Conservation (phyloP, 1,140 invertebrate genomes). For the Magallana gigas region DNA sequence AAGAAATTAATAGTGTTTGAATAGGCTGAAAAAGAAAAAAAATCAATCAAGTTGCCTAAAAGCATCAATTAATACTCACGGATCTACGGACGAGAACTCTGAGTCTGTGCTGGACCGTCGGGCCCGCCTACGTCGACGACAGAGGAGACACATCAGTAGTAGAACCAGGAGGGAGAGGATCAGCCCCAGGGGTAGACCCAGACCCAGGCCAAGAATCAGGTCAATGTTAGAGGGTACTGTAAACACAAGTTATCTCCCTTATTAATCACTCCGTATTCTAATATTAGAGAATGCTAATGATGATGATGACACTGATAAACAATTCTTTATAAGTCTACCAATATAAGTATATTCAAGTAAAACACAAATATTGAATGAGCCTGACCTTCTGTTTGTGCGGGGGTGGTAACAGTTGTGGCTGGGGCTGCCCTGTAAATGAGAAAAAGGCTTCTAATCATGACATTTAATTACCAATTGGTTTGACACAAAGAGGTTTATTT, state of each 20-base stretch:
- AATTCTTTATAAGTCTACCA: too few relatives aligned
- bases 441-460: neutral
- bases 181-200: slow-evolving; percentile 30
- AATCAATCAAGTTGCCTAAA: too few relatives aligned
- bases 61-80: neutral
- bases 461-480: neutral
- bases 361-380: neutral
- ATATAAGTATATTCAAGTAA: too few relatives aligned
- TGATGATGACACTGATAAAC: too few relatives aligned
- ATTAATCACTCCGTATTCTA: too few relatives aligned
- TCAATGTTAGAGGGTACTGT: slow-evolving; percentile 26
- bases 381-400: neutral
- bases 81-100: neutral
- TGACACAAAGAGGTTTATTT: too few relatives aligned
- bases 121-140: slow-evolving; percentile 15
- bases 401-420: neutral
- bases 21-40: too few relatives aligned
- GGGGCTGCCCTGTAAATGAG: neutral
- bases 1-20: too few relatives aligned
- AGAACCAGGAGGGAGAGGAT: neutral
- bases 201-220: slow-evolving; percentile 42
- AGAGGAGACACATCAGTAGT: slow-evolving; percentile 41
- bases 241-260: neutral
- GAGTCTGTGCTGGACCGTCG: neutral
- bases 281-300: too few relatives aligned